Base-by-base conservation (phyloP, 2,888 invertebrate species). In the Stegophylla sp. region DNA sequence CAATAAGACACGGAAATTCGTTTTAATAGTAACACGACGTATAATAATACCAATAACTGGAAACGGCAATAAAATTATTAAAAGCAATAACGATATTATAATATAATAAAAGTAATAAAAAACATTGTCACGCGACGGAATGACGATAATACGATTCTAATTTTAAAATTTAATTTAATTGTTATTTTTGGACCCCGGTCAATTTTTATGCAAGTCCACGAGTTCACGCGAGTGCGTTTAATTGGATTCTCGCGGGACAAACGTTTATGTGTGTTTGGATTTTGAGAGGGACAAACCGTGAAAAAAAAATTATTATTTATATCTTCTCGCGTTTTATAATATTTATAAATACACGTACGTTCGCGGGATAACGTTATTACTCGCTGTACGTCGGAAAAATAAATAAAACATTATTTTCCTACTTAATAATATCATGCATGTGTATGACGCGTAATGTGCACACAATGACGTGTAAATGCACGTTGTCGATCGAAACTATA, bases 121-220 rank as follows among this genome's bases (percentile, higher is more conserved):
- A 67, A 45, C 26, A 28, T 26, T 26, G 26, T 67, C 48, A 28
- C 26, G 28, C 48, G 7, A 48, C 48, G 15, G 12, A 12, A 12
- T 48, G 17, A 69, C n/a, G 12, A n/a, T 51, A 7, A 51, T 28
- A 48, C 48, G 17, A 67, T 1, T 56, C 3, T 48, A 28, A 48
- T 48, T 48, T 69, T 48, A 26, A 69, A 69, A 69, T 48, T 9
- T 3, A n/a, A n/a, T 28, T 69, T 7, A 28, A 48, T 28, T n/a
- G 26, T 69, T 69, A n/a, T 48, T 28, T n/a, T 69, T 69, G 67
- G 67, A 69, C 10, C 13, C 17, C 2, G n/a, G 48, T 69, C 48
- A 69, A 51, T 48, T 69, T 15, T n/a, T n/a, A n/a, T 1, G n/a
- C 48, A n/a, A 28, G 28, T n/a, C 9, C 45, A 26, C n/a, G n/a